Evolutionary conservation across 2,888 invertebrate genomes (phyloP).

Genomic region (Leucophenga montana): DNA sequence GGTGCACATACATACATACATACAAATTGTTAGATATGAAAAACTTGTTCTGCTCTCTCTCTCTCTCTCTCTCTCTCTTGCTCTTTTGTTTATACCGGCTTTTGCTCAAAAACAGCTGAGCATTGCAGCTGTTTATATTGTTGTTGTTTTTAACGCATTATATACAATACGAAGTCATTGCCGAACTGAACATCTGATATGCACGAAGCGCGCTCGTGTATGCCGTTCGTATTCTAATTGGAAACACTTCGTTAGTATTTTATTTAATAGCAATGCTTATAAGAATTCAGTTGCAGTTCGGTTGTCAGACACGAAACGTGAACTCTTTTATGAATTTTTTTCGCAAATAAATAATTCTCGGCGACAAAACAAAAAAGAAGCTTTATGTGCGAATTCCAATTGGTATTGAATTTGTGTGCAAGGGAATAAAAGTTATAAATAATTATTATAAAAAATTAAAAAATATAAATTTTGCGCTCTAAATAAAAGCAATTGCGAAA

Average conservation of each 20-base stretch:
- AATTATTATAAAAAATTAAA: neutral
- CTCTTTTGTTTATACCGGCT: slow-evolving; percentile 57
- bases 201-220: slow-evolving; percentile 33
- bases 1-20: neutral
- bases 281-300: too few species aligned
- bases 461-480: neutral
- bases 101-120: slow-evolving; percentile 58
- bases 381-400: slow-evolving; percentile 1
- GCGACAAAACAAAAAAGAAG: neutral
- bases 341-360: neutral
- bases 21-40: too few species aligned
- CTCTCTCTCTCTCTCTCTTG: slow-evolving; percentile 2
- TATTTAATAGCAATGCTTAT: too few species aligned
- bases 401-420: neutral
- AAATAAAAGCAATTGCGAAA: neutral
- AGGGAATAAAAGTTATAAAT: too few species aligned
- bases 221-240: slow-evolving; percentile 27
- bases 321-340: too few species aligned
- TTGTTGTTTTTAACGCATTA: slow-evolving; percentile 34
- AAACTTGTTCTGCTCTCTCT: slow-evolving; percentile 37
- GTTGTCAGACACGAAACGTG: too few species aligned
- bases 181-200: neutral
- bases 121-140: slow-evolving; percentile 51
- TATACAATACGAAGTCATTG: neutral
- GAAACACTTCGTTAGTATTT: neutral